Conservation (phyloP, 2,797 vertebrate genomes). For the Acrocephalus scirpaceus region DNA sequence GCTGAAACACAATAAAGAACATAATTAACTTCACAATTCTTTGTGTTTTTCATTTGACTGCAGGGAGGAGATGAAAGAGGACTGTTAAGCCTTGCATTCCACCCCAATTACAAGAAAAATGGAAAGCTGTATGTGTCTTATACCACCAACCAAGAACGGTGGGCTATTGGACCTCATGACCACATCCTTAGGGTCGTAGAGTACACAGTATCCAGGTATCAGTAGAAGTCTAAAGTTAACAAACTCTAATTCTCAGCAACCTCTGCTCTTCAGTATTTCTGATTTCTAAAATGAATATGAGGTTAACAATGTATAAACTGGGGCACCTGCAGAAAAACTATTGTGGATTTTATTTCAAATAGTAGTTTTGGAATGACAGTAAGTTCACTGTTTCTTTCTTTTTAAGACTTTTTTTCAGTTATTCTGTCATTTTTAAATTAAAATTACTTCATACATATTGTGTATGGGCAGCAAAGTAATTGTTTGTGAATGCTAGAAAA, state of each 20-base stretch:
- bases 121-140: constrained; percentile 99
- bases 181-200: constrained; percentile 98
- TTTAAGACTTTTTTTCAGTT: background rate
- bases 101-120: constrained; percentile 99
- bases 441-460: background rate
- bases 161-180: constrained; percentile 98
- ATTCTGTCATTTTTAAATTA: background rate
- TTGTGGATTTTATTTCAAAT: constrained; percentile 13
- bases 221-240: background rate
- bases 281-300: background rate
- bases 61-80: constrained; percentile 99
- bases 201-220: constrained; percentile 96
- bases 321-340: background rate
- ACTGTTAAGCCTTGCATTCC: constrained; percentile 99
- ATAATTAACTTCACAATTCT: constrained; percentile 99
- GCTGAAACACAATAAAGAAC: constrained; percentile 85
- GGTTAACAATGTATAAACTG: background rate
- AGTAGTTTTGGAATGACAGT: background rate
- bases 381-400: background rate
- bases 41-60: constrained; percentile 98
- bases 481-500: background rate
- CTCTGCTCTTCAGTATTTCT: background rate
- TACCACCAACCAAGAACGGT: constrained; percentile 99
- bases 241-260: background rate
- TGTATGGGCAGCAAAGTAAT: background rate